These are phyloP conservation scores for Drosophila helvetica DNA, from an alignment of 2,888 invertebrate species.

Conservation along the genomic window DNA sequence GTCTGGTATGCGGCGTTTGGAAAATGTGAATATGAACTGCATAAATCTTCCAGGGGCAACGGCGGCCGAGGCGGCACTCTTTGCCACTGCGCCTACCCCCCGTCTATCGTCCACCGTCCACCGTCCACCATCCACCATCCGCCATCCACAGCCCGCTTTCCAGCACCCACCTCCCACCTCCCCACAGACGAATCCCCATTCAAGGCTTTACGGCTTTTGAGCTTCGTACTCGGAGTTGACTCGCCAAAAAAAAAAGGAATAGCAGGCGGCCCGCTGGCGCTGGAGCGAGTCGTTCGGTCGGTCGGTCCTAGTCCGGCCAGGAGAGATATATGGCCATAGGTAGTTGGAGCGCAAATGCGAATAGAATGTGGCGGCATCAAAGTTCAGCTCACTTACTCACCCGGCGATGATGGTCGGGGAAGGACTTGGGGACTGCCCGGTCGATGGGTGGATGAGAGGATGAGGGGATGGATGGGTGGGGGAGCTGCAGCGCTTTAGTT, in stretches of 20 bases:
- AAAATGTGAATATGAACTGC: constrained; percentile 83
- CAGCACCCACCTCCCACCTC: constrained; percentile 4
- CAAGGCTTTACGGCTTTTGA: constrained; percentile 78
- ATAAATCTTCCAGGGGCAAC: constrained; percentile 81
- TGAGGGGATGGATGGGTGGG: not conserved
- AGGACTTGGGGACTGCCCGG: not conserved
- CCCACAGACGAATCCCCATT: constrained; percentile 17
- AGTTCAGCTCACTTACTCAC: constrained; percentile 79
- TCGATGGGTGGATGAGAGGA: not conserved
- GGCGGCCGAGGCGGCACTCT: constrained; percentile 69
- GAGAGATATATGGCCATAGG: constrained; percentile 74
- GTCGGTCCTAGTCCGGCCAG: constrained; percentile 60
- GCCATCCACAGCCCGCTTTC: not conserved
- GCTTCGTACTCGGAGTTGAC: constrained; percentile 61
- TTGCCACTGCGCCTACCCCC: constrained; percentile 59
- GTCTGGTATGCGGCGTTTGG: constrained; percentile 76
- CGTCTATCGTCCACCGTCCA: constrained; percentile 7
- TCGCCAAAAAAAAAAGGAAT: constrained; percentile 35
- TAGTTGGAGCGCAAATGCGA: constrained; percentile 74
- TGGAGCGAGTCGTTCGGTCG: constrained; percentile 43
- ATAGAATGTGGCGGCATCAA: constrained; percentile 80
- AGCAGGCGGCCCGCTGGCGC: constrained; percentile 59
- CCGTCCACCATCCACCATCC: not conserved
- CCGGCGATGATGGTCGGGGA: constrained; percentile 70
- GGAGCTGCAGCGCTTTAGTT: constrained; percentile 63